Percentiles rank a stretch among this genome's conserved stretches.
Evolutionary conservation across 2,797 vertebrate genomes (phyloP).

Genomic region (Artibeus jamaicensis): DNA sequence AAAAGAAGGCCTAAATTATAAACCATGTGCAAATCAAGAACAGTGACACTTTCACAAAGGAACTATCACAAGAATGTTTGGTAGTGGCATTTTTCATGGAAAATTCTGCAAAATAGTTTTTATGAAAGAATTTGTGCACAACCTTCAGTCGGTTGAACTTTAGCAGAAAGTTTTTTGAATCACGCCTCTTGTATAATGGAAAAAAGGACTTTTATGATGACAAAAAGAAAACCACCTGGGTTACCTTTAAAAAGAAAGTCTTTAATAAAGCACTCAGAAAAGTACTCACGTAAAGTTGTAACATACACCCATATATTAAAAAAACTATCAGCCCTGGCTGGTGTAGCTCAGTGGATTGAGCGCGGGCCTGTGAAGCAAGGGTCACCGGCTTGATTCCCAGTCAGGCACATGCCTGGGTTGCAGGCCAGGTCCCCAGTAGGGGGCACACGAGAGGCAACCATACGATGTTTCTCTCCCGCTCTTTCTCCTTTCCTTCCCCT

Average conservation of each 20-base stretch:
- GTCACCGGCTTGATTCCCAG: too few species aligned
- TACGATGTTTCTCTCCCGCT: too few species aligned
- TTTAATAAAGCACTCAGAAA: not conserved
- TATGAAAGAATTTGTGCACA: slow-evolving; percentile 36
- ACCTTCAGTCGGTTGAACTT: slow-evolving; percentile 67
- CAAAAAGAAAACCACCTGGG: not conserved
- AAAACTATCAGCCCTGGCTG: too few species aligned
- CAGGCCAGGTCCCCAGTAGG: too few species aligned
- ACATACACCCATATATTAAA: not conserved
- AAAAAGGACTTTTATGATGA: not conserved
- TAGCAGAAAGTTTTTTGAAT: slow-evolving; percentile 46
- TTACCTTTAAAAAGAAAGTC: not conserved
- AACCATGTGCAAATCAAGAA: slow-evolving; percentile 73
- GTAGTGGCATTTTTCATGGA: slow-evolving; percentile 78
- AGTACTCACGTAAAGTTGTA: not conserved
- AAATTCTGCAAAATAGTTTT: slow-evolving; percentile 67
- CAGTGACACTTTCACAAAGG: slow-evolving; percentile 82
- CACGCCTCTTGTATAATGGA: not conserved
- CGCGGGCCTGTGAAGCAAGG: too few species aligned
- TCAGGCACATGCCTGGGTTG: too few species aligned
- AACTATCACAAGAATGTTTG: slow-evolving; percentile 81
- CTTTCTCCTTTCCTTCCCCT: too few species aligned
- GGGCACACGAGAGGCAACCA: too few species aligned
- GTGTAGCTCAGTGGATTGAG: too few species aligned
- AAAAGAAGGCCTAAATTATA: slow-evolving; percentile 82